Evolutionary conservation across 2,113 vertebrate genomes (phyloP).

Genomic region (Vimba vimba): DNA sequence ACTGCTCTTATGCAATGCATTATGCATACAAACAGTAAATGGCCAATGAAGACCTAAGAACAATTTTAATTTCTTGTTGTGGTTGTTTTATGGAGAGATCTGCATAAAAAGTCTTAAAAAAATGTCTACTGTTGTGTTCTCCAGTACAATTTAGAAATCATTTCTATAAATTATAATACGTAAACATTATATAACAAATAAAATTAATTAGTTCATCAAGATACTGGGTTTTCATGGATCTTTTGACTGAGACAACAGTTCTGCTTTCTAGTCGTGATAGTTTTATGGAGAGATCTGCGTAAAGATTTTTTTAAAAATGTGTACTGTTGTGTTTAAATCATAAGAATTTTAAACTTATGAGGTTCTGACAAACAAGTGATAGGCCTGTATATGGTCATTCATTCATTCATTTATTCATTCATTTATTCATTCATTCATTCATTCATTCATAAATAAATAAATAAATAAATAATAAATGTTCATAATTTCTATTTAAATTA

Average conservation of each 20-base stretch:
- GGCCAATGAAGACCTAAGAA: neutral
- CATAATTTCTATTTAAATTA: neutral
- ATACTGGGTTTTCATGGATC: no score
- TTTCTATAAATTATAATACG: no score
- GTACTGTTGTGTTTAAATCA: neutral
- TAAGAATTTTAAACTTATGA: neutral
- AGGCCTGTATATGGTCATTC: no score
- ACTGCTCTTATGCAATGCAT: conserved; percentile 22
- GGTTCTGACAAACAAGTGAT: neutral
- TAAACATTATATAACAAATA: no score
- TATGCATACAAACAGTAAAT: conserved; percentile 33
- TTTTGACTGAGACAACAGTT: neutral
- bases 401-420: neutral
- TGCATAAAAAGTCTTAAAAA: neutral
- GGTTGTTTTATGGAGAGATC: neutral
- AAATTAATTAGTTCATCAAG: no score
- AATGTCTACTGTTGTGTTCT: no score
- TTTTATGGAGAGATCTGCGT: neutral
- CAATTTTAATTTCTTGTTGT: neutral
- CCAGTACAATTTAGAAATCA: no score
- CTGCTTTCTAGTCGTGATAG: neutral
- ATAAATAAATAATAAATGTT: neutral
- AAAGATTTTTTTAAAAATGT: neutral
- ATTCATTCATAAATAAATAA: neutral
- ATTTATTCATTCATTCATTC: neutral